A percentile compares a stretch with the other conserved stretches of the same genome.
Evolutionary conservation across 2,113 vertebrate genomes (phyloP).

Genomic region (Ictidomys tridecemlineatus): DNA sequence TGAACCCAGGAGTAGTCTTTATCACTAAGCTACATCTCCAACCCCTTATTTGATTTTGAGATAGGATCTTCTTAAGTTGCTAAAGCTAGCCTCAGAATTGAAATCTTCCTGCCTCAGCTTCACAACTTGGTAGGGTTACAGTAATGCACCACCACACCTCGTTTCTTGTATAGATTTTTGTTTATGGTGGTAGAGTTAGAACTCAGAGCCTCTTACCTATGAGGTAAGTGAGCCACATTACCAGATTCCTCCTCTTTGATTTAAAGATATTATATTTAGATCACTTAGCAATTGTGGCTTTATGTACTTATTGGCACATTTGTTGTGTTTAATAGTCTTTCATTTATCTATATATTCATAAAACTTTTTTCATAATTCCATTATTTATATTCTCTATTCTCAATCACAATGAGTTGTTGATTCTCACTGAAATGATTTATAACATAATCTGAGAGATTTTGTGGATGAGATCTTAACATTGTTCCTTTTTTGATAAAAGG

Average conservation of each 20-base stretch:
- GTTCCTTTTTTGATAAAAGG: slow-evolving; percentile 46
- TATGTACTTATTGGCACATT: not conserved
- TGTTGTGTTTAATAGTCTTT: slow-evolving; percentile 39
- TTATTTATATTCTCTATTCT: slow-evolving; percentile 3
- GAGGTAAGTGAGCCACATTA: too few species aligned
- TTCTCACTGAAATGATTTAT: slow-evolving; percentile 7
- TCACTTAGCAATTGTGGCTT: not conserved
- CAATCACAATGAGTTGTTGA: slow-evolving; percentile 23
- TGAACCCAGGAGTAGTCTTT: too few species aligned
- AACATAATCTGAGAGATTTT: not conserved
- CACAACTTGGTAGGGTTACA: not conserved
- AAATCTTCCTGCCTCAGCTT: not conserved
- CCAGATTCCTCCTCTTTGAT: not conserved
- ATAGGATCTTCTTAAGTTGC: too few species aligned
- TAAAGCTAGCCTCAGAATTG: not conserved
- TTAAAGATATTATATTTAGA: slow-evolving; percentile 38
- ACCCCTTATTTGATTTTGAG: too few species aligned
- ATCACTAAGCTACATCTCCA: not conserved
- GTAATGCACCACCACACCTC: not conserved
- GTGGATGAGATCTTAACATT: slow-evolving; percentile 13
- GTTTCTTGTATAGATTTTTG: not conserved
- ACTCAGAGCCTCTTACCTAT: too few species aligned
- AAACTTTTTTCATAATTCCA: not conserved
- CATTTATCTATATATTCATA: not conserved
- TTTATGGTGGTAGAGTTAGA: not conserved